phyloP scores from a whole-genome alignment of 2,113 vertebrate genomes.

The Hystrix cristata region DNA sequence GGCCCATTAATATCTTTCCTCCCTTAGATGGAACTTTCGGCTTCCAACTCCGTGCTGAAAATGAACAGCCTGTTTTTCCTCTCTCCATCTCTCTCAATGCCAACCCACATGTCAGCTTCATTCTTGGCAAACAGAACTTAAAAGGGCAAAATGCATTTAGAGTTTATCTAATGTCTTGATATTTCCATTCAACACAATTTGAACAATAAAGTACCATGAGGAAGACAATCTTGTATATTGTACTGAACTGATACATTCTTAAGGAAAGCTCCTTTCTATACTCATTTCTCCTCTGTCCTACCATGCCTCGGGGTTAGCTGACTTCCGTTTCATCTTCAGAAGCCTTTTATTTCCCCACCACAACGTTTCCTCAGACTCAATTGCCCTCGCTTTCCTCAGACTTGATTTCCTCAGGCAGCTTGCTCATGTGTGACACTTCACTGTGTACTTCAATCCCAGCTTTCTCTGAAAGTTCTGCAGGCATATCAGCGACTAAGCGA shows the following conservation, averaged over 20 bases:
- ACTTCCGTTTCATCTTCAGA: background rate
- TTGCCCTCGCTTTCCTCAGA: background rate
- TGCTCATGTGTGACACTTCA: background rate
- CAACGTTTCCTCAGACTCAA: background rate
- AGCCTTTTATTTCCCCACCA: background rate
- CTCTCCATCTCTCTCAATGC: background rate
- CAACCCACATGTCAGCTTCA: background rate
- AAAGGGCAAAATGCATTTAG: background rate
- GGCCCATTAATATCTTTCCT: background rate
- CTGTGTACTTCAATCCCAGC: background rate
- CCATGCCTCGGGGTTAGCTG: background rate
- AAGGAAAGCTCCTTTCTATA: background rate
- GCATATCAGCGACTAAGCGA: background rate
- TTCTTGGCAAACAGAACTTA: background rate
- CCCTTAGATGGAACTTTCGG: background rate
- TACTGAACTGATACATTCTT: background rate
- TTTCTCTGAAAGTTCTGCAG: background rate
- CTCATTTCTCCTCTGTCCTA: background rate
- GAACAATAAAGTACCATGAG: background rate
- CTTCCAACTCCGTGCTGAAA: slow-evolving; percentile 14
- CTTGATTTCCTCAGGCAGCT: background rate
- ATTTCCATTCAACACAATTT: slow-evolving; percentile 9
- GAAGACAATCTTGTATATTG: background rate
- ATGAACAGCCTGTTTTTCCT: background rate
- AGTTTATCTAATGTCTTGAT: background rate